Evolutionary conservation across 2,797 vertebrate species (phyloP).

Genomic region (Myotis myotis): DNA sequence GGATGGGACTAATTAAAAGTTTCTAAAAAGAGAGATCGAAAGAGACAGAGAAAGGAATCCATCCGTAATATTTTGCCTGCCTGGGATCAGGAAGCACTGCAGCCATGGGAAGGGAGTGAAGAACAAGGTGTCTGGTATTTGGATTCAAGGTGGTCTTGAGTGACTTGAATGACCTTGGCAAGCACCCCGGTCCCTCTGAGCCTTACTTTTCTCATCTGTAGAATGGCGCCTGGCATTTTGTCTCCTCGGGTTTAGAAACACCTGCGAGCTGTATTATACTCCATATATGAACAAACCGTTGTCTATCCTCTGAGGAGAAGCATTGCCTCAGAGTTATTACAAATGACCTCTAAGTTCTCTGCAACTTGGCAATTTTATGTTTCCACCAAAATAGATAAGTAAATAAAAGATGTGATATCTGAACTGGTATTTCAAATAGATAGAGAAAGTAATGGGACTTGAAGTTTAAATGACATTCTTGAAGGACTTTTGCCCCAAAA

Average conservation of each 20-base stretch:
- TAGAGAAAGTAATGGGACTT: neutral
- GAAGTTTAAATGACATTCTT: conserved; percentile 8
- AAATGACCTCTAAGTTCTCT: neutral
- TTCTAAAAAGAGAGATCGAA: conserved; percentile 80
- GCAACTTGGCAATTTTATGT: neutral
- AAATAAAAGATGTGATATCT: neutral
- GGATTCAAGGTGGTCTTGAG: neutral
- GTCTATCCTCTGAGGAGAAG: neutral
- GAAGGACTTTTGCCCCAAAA: neutral
- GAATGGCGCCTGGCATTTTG: neutral
- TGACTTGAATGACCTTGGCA: neutral
- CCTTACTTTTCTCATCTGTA: neutral
- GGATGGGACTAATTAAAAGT: conserved; percentile 85
- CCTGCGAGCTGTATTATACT: neutral
- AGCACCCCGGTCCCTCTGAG: neutral
- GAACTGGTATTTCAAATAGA: neutral
- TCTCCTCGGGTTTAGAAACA: neutral
- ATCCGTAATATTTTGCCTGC: conserved; percentile 71
- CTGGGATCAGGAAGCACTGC: neutral
- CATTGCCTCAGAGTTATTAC: neutral
- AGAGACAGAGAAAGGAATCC: conserved; percentile 71
- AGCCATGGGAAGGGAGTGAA: neutral
- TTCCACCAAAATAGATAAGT: neutral
- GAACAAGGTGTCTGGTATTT: neutral
- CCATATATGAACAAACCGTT: neutral